Percentiles rank a stretch among this genome's conserved stretches.
phyloP scores from a whole-genome alignment of 2,113 vertebrate genomes.

The Uria lomvia region DNA sequence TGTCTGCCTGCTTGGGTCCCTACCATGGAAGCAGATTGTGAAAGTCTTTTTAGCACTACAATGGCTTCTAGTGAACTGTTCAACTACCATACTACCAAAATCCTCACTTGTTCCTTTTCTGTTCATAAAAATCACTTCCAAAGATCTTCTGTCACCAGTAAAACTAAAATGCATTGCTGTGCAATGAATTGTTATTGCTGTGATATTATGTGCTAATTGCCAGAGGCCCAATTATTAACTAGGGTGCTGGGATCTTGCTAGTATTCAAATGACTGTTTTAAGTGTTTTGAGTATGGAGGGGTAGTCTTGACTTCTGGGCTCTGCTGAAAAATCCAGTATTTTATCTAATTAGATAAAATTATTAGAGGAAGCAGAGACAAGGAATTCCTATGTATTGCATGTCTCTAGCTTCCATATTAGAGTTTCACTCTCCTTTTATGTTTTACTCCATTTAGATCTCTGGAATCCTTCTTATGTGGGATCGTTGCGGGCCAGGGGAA shows the following conservation, averaged over 20 bases:
- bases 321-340: neutral
- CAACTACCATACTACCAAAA: neutral
- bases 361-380: neutral
- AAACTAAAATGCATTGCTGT: neutral
- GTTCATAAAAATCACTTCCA: neutral
- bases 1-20: neutral
- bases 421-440: neutral
- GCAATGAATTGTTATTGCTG: neutral
- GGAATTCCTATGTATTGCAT: neutral
- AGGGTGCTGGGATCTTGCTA: neutral
- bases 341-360: neutral
- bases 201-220: neutral
- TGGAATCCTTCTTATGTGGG: neutral
- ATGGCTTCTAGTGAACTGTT: neutral
- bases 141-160: neutral
- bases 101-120: neutral
- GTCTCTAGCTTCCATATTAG: neutral
- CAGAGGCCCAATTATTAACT: neutral
- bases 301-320: neutral
- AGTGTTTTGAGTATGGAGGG: neutral
- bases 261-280: neutral
- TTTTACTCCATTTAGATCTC: neutral
- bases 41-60: neutral
- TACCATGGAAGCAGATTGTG: neutral
- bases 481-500: neutral